Evolutionary conservation across 2,888 invertebrate species (phyloP), one percentile per base, ranked within the genome.

Genomic region (Adelphocoris suturalis): DNA sequence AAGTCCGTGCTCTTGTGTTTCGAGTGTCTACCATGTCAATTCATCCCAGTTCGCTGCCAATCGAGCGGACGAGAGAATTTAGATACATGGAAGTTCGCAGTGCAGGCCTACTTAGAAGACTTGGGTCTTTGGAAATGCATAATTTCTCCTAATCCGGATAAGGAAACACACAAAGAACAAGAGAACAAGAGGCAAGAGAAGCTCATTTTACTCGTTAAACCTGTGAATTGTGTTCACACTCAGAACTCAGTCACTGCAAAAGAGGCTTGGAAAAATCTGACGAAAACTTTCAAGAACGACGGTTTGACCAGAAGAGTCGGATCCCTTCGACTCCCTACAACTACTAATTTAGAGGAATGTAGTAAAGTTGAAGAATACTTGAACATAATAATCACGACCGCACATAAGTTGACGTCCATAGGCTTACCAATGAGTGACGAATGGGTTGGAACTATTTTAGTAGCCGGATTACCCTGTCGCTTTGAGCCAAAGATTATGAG

Each of bases 401-500:
- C 61, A 9, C 86, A 86, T 61, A 86, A 86, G 19, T 61, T 86
- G 47, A 86, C 11, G 37, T 13, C 14, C 19, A 23, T 55, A 13
- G 57, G 61, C 1, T 23, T 86, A 12, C 13, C 5, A 13, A 61
- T 86, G 11, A 46, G 27, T 68, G 86, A 86, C 37, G 86, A 86
- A 46, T 86, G 86, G 86, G 27, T 86, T 28, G 86, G 86, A 16
- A 86, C 86, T 19, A 57, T 86, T 23, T 37, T 86, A 4, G 28
- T 86, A 16, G 86, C 86, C 61, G 86, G 90, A 28, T 86, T 90
- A 86, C 90, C 85, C 27, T 68, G 19, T 19, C 28, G 55, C 28
- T 85, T 52, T 52, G 47, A 85, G 23, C 85, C 90, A 0, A 90
- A 86, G 85, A 85, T 90, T 11, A 90, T 85, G 90, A 75, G 85